Evolutionary conservation across 1,140 invertebrate species (phyloP).

Genomic region (Octopus sinensis): DNA sequence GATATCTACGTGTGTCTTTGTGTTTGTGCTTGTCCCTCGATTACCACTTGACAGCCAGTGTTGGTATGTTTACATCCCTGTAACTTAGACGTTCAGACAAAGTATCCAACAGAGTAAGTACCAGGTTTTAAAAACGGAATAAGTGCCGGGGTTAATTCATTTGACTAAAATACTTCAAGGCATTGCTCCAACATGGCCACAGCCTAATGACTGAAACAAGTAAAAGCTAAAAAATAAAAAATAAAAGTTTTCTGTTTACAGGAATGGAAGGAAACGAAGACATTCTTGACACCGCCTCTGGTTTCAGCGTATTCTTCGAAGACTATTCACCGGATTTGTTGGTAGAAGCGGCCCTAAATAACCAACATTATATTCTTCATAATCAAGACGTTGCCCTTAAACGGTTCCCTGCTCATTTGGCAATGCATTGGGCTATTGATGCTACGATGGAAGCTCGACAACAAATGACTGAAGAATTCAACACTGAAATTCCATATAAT

Average conservation of each 20-base stretch:
- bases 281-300: constrained; percentile 41
- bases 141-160: no score
- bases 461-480: constrained; percentile 11
- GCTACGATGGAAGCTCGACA: constrained; percentile 31
- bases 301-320: constrained; percentile 43
- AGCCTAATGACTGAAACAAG: no score
- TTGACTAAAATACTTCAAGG: no score
- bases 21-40: no score
- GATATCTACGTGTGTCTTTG: no score
- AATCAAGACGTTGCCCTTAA: constrained; percentile 46
- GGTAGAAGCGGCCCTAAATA: constrained; percentile 11
- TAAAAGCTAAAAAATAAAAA: no score
- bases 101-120: no score
- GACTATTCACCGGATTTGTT: constrained; percentile 39
- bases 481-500: constrained; percentile 13
- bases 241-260: neutral
- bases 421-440: constrained; percentile 49
- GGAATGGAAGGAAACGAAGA: constrained; percentile 40
- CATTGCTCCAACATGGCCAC: no score
- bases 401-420: constrained; percentile 44
- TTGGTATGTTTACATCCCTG: no score
- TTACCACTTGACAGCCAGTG: no score
- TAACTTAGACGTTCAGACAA: no score
- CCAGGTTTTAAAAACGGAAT: no score
- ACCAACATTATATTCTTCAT: constrained; percentile 30